Base-by-base conservation (phyloP, 2,797 vertebrate genomes). In the Podarcis siculus region DNA sequence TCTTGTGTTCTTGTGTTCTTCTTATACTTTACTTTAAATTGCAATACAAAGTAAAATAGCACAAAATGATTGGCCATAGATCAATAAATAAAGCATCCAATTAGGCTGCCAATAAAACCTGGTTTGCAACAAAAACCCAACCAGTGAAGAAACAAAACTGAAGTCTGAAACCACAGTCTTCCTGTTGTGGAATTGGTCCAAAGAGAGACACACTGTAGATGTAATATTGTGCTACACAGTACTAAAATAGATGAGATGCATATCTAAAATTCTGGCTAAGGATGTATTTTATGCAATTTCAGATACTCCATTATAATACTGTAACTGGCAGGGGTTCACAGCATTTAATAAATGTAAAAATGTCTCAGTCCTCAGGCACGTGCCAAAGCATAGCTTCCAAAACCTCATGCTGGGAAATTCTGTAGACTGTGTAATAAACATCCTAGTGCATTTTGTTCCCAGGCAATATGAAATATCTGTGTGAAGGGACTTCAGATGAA, bases 351-450 rank as follows among this genome's bases (percentile, higher is more conserved):
- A 0, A 0, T 91, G 83, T 88, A 91, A 93, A 86, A 94, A 92
- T 82, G 15, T 83, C 77, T 88, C 91, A 79, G 2, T 3, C 90
- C 2, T 90, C 81, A 86, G 91, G 87, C 79, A 89, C 30, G 72
- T 91, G 27, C 85, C 90, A 81, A 92, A 83, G 92, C 92, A 93
- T 92, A 90, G 89, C 92, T 94, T 90, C 86, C 82, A 90, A 93
- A 64, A 79, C 35, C 69, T 58, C 86, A 55, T 87, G 4, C 17
- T 90, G 27, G 87, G 84, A 93, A 87, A 8, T 86, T 72, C 89
- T 90, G 21, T 82, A 82, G 10, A 75, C 17, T 66, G 15, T 35
- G 32, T 79, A 90, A 86, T 88, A 8, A 92, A 85, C 92, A 76
- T 79, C 9, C 17, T 42, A 10, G 1, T 76, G n/a, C 72, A 71